Conservation (phyloP, 2,113 vertebrate species). For the Cheilinus undulatus region DNA sequence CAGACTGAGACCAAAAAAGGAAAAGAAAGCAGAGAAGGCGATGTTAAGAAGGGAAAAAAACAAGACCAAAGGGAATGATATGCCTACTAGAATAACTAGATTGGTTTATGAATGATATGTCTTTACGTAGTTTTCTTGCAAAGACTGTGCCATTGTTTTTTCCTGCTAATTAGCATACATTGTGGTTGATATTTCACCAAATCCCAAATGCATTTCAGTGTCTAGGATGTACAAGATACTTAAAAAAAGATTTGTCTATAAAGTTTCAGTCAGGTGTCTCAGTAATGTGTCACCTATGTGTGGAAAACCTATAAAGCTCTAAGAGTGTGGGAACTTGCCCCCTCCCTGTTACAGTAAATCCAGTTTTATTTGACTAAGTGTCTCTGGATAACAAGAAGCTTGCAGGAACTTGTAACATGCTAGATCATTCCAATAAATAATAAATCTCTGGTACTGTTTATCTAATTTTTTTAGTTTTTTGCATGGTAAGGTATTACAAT, state of each 20-base stretch:
- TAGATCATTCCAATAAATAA: background rate
- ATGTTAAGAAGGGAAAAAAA: background rate
- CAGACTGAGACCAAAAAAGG: slow-evolving; percentile 73
- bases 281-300: slow-evolving; percentile 1
- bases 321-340: background rate
- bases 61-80: slow-evolving; percentile 17
- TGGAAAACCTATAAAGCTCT: slow-evolving; percentile 7
- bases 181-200: too few species aligned
- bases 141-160: too few species aligned
- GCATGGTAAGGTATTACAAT: too few species aligned
- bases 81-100: too few species aligned
- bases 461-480: background rate
- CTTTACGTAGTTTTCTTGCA: too few species aligned
- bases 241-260: background rate
- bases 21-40: slow-evolving; percentile 27
- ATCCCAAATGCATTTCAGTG: too few species aligned
- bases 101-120: too few species aligned
- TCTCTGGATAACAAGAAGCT: background rate
- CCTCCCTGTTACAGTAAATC: background rate
- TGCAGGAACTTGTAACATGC: background rate
- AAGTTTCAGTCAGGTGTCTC: background rate
- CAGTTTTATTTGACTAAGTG: background rate
- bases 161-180: too few species aligned
- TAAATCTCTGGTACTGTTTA: background rate
- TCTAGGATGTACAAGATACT: too few species aligned